Percentiles rank a stretch among this genome's conserved stretches.
Conservation (phyloP, 2,888 invertebrate genomes). For the Hypomecis atomaria region DNA sequence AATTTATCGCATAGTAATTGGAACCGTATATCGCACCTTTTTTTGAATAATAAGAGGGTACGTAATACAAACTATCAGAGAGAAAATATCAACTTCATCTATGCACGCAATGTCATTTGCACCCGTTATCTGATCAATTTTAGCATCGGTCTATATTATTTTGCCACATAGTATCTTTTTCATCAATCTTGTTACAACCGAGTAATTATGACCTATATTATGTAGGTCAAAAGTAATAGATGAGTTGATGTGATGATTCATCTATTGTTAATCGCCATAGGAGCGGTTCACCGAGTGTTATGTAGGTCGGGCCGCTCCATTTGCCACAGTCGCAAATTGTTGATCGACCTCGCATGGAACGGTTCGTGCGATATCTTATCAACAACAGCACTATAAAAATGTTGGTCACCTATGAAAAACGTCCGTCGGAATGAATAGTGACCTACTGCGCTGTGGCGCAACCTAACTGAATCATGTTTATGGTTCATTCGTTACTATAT, state of each 20-base stretch:
- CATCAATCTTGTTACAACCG: constrained; percentile 38
- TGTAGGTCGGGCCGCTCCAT: constrained; percentile 81
- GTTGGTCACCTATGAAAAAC: constrained; percentile 51
- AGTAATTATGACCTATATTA: constrained; percentile 53
- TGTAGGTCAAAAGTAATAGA: constrained; percentile 62
- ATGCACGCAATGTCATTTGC: constrained; percentile 32
- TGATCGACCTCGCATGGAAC: constrained; percentile 77
- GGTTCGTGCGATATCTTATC: constrained; percentile 78
- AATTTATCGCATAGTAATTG: too few species aligned
- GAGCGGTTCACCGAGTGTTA: constrained; percentile 75
- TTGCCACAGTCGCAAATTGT: constrained; percentile 80
- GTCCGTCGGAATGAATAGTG: constrained; percentile 27
- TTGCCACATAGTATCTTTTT: constrained; percentile 29
- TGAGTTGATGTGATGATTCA: constrained; percentile 70
- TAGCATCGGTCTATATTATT: constrained; percentile 22
- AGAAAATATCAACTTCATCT: constrained; percentile 15
- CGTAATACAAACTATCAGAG: constrained; percentile 1
- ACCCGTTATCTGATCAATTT: constrained; percentile 35
- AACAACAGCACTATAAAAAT: constrained; percentile 50
- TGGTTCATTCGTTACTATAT: constrained; percentile 33
- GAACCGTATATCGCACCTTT: too few species aligned
- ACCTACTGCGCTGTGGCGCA: constrained; percentile 44
- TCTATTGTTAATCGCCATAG: constrained; percentile 76
- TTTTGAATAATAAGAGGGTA: not conserved
- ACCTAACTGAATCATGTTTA: constrained; percentile 40